Percentiles rank a stretch among this genome's conserved stretches.
phyloP scores from a whole-genome alignment of 2,113 vertebrate species.

The Myotis davidii region DNA sequence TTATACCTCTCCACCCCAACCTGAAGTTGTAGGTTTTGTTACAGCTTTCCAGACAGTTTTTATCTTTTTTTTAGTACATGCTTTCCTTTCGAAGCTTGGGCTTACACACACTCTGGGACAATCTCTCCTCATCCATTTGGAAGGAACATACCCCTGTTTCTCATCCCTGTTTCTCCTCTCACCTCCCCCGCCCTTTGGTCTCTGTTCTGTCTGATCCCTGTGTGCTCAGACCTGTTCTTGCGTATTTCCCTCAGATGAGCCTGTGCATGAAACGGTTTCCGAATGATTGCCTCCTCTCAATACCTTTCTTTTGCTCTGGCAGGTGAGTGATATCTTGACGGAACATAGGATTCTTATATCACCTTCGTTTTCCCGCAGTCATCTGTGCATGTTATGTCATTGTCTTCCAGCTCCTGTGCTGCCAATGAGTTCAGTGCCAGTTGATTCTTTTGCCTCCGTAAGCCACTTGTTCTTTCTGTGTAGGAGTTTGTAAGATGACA shows the following conservation, averaged over 20 bases:
- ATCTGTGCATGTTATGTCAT: background rate
- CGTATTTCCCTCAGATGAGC: background rate
- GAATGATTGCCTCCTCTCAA: background rate
- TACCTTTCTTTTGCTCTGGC: background rate
- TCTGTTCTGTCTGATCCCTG: background rate
- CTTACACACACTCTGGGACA: background rate
- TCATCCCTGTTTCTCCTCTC: background rate
- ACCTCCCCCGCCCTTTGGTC: too few relatives aligned
- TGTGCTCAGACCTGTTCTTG: background rate
- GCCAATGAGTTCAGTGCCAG: background rate
- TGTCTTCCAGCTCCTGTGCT: background rate
- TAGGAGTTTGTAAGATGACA: background rate
- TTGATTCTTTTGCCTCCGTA: background rate
- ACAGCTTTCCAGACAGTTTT: background rate
- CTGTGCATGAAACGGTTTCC: background rate
- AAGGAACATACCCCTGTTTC: background rate
- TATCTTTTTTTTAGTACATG: background rate
- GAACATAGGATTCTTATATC: background rate
- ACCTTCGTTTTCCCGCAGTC: background rate
- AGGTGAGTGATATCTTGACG: background rate
- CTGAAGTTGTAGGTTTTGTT: background rate
- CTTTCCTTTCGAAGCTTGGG: background rate
- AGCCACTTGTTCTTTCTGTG: background rate
- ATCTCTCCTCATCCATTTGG: fast-evolving
- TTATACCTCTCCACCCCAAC: fast-evolving